Conservation (phyloP, 2,888 invertebrate species). For the Phortica okadai region DNA sequence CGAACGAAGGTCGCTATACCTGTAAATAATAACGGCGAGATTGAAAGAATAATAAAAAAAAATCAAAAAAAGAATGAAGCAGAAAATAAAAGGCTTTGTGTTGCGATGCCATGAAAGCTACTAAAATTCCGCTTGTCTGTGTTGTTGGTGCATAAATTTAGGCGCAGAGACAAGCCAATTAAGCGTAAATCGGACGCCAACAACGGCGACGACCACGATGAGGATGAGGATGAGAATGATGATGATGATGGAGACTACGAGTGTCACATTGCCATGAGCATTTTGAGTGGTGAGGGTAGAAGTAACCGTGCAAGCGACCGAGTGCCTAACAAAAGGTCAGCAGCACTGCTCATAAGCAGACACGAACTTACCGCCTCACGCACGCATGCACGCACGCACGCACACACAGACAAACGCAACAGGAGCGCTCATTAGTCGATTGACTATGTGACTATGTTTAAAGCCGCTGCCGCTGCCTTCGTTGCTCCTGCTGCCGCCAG, state of each 20-base stretch:
- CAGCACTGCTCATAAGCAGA: not conserved
- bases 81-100: not conserved
- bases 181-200: conserved; percentile 57
- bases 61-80: not conserved
- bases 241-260: conserved; percentile 39
- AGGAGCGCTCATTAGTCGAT: conserved; percentile 23
- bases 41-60: not conserved
- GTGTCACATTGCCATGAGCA: conserved; percentile 47
- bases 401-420: not conserved
- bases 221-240: too few relatives aligned
- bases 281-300: not conserved
- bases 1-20: conserved; percentile 22
- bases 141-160: conserved; percentile 40
- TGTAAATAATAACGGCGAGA: conserved; percentile 13
- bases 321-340: not conserved
- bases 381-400: not conserved
- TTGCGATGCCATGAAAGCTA: not conserved
- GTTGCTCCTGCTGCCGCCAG: not conserved
- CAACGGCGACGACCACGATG: not conserved
- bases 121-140: conserved; percentile 1
- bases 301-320: not conserved
- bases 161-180: conserved; percentile 60
- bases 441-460: not conserved
- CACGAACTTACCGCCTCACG: not conserved
- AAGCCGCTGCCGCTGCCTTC: not conserved